A percentile compares a stretch with the other conserved stretches of the same genome.
These are phyloP conservation scores for Megalurothrips usitatus DNA, from an alignment of 2,888 invertebrate species.

Conservation along the genomic window DNA sequence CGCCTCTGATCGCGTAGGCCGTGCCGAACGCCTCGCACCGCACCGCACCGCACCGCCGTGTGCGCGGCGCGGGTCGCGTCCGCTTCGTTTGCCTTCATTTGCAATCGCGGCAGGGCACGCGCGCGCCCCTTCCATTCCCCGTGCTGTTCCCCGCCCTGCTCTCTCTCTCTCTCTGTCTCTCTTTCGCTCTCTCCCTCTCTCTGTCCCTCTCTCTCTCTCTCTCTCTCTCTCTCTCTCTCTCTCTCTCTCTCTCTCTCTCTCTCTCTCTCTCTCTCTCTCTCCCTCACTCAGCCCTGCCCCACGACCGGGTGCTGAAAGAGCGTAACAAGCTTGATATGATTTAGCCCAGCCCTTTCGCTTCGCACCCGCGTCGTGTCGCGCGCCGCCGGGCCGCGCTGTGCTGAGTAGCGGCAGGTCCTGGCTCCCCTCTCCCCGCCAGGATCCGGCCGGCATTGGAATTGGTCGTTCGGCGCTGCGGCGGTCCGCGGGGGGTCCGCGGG, in stretches of 20 bases:
- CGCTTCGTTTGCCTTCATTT: background rate
- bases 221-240: too few species aligned
- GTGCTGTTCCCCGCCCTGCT: too few species aligned
- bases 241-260: too few species aligned
- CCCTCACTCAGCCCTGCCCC: too few species aligned
- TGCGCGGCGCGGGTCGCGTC: background rate
- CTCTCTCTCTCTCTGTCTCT: too few species aligned
- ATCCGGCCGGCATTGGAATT: background rate
- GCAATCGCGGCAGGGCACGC: background rate
- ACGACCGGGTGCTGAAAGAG: too few species aligned
- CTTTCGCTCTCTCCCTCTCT: too few species aligned
- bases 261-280: too few species aligned
- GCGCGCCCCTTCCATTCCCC: too few species aligned
- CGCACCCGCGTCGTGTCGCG: background rate
- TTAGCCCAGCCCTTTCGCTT: background rate
- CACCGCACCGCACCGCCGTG: background rate
- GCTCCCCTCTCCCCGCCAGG: background rate
- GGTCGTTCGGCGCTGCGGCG: background rate
- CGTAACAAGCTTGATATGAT: too few species aligned
- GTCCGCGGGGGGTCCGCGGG: too few species aligned
- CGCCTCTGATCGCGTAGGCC: background rate
- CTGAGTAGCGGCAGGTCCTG: background rate
- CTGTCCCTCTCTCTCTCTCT: too few species aligned
- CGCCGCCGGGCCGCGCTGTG: background rate
- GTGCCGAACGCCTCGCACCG: background rate